Evolutionary conservation across 2,113 vertebrate species (phyloP), one percentile per base, ranked within the genome.

Genomic region (Rhynchomys soricoides): DNA sequence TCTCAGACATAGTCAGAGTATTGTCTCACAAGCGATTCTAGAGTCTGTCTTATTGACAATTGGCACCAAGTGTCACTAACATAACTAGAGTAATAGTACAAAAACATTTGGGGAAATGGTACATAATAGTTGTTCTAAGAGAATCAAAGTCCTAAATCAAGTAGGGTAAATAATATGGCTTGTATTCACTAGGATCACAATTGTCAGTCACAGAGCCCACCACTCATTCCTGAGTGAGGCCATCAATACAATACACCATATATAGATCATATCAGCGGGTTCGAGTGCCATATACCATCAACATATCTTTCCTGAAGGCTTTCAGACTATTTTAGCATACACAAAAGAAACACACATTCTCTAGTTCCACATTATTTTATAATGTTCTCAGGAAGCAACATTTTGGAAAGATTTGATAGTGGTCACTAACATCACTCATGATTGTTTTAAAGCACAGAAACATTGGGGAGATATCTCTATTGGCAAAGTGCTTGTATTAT

Each of bases 321-420:
- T 6, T 4, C 15, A 22, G 68, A 79, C 40, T 48, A n/a, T 86
- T 87, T 95, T 66, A 86, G 9, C 21, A 0, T 9, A 50, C 7
- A 85, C 81, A 48, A 73, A 24, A 74, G 24, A 95, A 90, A 52
- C 19, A 96, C 68, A 97, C 73, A 97, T 96, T 57, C 24, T 68
- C 83, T 96, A 88, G 40, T 71, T 95, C 75, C 64, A 17, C 1
- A 10, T 43, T 98, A 98, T 71, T 96, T 97, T 92, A 97, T 91
- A 94, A 86, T 87, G 89, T 93, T 96, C 68, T 52, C n/a, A 90
- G 16, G 12, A 91, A 59, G 57, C 75, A 50, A 97, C 97, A 97
- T 40, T 98, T 97, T 97, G 83, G 97, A 95, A 94, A 52, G 94
- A 93, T 86, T 10, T 2, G 70, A 88, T 95, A 92, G 96, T 97